These are phyloP conservation scores for Cromileptes altivelis DNA, from an alignment of 2,113 vertebrate genomes.

Conservation along the genomic window DNA sequence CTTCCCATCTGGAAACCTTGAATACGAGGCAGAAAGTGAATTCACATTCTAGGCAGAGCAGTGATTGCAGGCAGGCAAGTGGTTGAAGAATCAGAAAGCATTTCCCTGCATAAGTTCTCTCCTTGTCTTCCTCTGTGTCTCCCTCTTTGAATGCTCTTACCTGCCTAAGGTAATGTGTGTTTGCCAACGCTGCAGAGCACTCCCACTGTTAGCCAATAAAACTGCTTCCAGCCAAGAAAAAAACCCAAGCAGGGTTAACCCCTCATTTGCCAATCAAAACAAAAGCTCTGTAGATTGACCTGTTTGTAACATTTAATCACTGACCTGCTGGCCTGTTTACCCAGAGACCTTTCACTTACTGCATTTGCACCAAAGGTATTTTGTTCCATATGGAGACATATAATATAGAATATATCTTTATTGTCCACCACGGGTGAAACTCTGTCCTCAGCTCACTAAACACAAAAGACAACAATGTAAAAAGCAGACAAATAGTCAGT, in stretches of 20 bases:
- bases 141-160: constrained; percentile 67
- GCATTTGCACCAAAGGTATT: background rate
- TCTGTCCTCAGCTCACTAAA: too few relatives aligned
- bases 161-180: constrained; percentile 84
- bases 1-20: constrained; percentile 88
- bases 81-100: background rate
- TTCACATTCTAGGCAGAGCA: constrained; percentile 81
- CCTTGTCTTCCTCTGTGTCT: constrained; percentile 30
- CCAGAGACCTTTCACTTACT: background rate
- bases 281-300: constrained; percentile 2
- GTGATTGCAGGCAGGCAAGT: background rate
- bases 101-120: constrained; percentile 22
- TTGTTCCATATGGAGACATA: background rate
- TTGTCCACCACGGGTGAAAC: too few relatives aligned
- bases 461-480: too few relatives aligned
- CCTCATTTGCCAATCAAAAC: constrained; percentile 52
- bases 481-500: too few relatives aligned
- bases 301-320: background rate
- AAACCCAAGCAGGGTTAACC: constrained; percentile 68
- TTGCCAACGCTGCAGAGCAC: constrained; percentile 68
- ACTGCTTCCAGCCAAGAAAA: constrained; percentile 27
- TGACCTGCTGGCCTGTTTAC: constrained; percentile 2
- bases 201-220: constrained; percentile 74
- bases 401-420: too few relatives aligned
- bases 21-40: constrained; percentile 23